A percentile compares a stretch with the other conserved stretches of the same genome.
Evolutionary conservation across 2,888 invertebrate species (phyloP).

Genomic region (Pegoplata infirma): DNA sequence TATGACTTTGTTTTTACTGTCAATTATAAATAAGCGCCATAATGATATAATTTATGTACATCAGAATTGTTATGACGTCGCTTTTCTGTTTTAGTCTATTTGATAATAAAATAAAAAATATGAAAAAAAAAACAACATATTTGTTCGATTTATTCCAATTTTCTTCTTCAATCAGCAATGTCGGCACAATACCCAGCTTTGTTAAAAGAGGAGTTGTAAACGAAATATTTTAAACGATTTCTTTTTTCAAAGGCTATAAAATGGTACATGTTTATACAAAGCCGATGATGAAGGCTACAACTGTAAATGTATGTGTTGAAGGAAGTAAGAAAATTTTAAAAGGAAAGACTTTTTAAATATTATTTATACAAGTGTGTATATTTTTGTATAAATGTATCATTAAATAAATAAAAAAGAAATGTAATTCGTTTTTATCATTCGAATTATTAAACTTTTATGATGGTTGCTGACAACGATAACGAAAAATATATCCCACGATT

Average conservation of each 20-base stretch:
- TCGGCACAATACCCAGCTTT: not conserved
- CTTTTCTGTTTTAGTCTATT: not conserved
- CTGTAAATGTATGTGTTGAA: no score
- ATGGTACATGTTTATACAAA: not conserved
- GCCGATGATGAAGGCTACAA: constrained; percentile 8
- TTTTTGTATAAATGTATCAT: not conserved
- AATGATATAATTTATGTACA: constrained; percentile 41
- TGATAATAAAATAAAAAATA: not conserved
- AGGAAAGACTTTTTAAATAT: constrained; percentile 1
- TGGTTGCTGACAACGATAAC: not conserved
- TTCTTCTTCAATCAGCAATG: not conserved
- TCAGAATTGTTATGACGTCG: constrained; percentile 17
- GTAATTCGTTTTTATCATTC: constrained; percentile 39
- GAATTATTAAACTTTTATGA: constrained; percentile 45
- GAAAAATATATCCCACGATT: not conserved
- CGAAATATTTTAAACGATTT: not conserved
- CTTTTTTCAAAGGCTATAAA: constrained; percentile 1
- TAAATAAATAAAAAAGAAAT: constrained; percentile 30
- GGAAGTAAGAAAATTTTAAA: constrained; percentile 1
- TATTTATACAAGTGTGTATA: not conserved
- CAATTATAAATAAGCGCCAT: constrained; percentile 39
- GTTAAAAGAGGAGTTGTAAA: not conserved
- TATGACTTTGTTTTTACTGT: constrained; percentile 47
- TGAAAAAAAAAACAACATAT: not conserved
- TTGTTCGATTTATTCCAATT: constrained; percentile 3